Base-by-base conservation (phyloP, 2,888 invertebrate genomes). In the Sesamia inferens region DNA sequence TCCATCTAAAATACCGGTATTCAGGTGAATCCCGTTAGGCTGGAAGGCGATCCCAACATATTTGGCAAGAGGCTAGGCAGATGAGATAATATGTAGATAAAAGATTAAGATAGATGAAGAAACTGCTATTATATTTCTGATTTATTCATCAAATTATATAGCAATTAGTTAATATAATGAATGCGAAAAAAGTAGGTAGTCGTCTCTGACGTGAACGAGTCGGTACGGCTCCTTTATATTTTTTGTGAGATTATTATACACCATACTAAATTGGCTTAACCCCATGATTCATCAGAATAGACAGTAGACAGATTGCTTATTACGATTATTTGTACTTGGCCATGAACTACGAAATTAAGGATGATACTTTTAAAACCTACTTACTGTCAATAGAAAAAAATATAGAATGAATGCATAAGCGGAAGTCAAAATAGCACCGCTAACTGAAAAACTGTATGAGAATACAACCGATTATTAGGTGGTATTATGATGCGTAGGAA, bases 231-330 rank as follows among this genome's bases (percentile, higher is more conserved):
- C 47, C 39, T 48, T 3, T n/a, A 11, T 5, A 19, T 47, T 61
- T 65, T 77, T 65, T 71, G 16, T 39, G 13, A 19, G 51, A 58
- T 47, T 22, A 57, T 47, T 22, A 44, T n/a, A 44, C 44, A 54
- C 63, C 24, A 39, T 22, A 63, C 11, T 39, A 42, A 59, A 77
- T 55, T 68, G 22, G 13, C 31, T 14, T 4, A 31, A 51, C 31
- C 6, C 44, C 47, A 54, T 76, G 47, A 77, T 48, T 47, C 70
- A 48, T 47, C 22, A 54, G 22, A 47, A 54, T 61, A 54, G 22
- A 47, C 57, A 47, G 68, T 24, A 54, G 16, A 68, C 57, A 51
- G 5, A 70, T 64, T 47, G 64, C 6, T 24, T 48, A 31, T 61
- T 22, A 55, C 14, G 14, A 31, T 78, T 71, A 47, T 63, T 54